Conservation (phyloP, 1,140 invertebrate species). For the Heliothis subflexa region DNA sequence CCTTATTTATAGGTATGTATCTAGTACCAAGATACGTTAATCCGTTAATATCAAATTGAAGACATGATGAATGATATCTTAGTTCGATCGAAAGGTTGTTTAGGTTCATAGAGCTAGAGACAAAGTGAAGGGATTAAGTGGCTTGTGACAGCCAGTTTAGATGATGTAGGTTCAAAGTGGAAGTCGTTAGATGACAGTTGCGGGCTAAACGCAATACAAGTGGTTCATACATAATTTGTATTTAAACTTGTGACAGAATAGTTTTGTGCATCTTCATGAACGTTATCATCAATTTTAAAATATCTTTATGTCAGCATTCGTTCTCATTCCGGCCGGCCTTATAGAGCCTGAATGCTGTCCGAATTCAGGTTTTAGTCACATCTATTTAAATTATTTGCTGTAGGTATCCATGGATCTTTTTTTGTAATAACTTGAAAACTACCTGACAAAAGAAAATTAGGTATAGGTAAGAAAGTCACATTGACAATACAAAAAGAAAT, state of each 20-base stretch:
- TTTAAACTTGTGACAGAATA: neutral
- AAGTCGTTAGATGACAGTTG: constrained; percentile 51
- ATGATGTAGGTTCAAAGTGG: constrained; percentile 37
- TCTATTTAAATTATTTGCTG: too few relatives aligned
- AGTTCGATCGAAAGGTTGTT: constrained; percentile 38
- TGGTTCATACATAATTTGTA: constrained; percentile 36
- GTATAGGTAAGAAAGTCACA: too few relatives aligned
- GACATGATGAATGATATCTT: neutral
- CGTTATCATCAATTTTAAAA: too few relatives aligned
- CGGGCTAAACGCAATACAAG: constrained; percentile 45
- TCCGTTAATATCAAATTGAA: neutral
- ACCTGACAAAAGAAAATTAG: too few relatives aligned
- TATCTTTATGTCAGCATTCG: too few relatives aligned
- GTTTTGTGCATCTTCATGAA: neutral
- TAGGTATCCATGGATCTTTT: too few relatives aligned
- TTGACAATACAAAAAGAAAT: neutral
- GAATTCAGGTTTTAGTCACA: too few relatives aligned
- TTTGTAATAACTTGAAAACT: too few relatives aligned
- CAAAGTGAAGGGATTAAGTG: constrained; percentile 48
- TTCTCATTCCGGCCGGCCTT: too few relatives aligned
- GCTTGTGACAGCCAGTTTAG: constrained; percentile 45
- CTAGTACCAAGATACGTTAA: too few relatives aligned
- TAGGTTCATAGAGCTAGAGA: constrained; percentile 25
- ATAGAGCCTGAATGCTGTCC: too few relatives aligned
- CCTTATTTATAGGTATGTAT: too few relatives aligned